A percentile compares a stretch with the other conserved stretches of the same genome.
Conservation (phyloP, 2,113 vertebrate genomes). For the Callorhinus ursinus region DNA sequence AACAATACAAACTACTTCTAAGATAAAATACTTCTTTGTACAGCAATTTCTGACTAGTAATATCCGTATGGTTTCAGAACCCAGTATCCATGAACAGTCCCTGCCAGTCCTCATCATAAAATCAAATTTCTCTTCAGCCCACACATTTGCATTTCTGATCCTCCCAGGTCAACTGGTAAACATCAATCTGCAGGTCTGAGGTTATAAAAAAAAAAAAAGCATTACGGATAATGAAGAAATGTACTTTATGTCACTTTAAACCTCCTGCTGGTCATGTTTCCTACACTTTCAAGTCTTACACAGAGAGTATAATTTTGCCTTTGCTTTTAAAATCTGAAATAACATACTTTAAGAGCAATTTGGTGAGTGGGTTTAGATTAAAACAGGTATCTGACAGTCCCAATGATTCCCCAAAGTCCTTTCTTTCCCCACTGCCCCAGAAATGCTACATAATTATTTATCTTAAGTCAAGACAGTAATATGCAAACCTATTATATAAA, state of each 20-base stretch:
- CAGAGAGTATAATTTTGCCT: slow-evolving; percentile 1
- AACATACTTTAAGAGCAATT: slow-evolving; percentile 26
- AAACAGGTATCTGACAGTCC: neutral
- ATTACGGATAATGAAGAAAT: neutral
- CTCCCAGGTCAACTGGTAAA: slow-evolving; percentile 21
- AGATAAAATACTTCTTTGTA: slow-evolving; percentile 33
- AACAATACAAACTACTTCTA: neutral
- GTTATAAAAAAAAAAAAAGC: neutral
- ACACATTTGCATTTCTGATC: slow-evolving; percentile 26
- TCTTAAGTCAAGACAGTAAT: slow-evolving; percentile 8
- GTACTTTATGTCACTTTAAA: neutral
- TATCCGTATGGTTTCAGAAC: neutral
- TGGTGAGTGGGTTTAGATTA: slow-evolving; percentile 37
- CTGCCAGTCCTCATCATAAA: slow-evolving; percentile 46
- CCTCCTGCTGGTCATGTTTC: neutral
- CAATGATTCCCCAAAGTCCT: neutral
- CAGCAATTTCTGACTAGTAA: neutral
- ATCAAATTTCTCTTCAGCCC: slow-evolving; percentile 52
- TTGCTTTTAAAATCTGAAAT: slow-evolving; percentile 54
- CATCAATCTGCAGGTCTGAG: slow-evolving; percentile 1
- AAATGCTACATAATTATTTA: slow-evolving; percentile 25
- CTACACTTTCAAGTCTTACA: neutral
- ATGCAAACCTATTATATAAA: neutral
- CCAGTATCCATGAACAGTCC: neutral
- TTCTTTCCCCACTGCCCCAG: neutral